phyloP scores from a whole-genome alignment of 2,888 invertebrate genomes.

The Mystacides longicornis region DNA sequence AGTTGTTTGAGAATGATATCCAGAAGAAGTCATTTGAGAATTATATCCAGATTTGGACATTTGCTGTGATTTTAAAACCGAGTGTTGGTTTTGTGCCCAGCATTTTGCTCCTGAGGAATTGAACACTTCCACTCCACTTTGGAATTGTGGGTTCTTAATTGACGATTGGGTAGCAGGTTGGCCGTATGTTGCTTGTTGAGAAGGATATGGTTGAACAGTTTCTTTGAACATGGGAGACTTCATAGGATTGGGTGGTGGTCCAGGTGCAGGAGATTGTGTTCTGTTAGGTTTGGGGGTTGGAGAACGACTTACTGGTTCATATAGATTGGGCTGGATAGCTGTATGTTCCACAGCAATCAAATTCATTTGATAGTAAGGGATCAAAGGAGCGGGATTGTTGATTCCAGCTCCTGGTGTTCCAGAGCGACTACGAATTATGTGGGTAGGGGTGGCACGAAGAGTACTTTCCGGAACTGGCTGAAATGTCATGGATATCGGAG shows the following conservation, averaged over 20 bases:
- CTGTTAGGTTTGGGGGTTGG: slow-evolving; percentile 55
- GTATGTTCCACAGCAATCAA: slow-evolving; percentile 60
- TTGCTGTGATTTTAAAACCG: slow-evolving; percentile 41
- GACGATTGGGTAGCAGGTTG: slow-evolving; percentile 40
- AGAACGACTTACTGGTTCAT: slow-evolving; percentile 56
- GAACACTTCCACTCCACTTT: slow-evolving; percentile 36
- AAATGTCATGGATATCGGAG: slow-evolving; percentile 54
- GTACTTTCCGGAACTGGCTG: slow-evolving; percentile 56
- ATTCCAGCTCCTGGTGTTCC: slow-evolving; percentile 64
- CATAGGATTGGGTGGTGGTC: slow-evolving; percentile 61
- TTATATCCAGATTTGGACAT: slow-evolving; percentile 45
- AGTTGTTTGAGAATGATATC: slow-evolving; percentile 24
- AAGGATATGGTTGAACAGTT: slow-evolving; percentile 36
- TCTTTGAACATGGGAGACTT: slow-evolving; percentile 58
- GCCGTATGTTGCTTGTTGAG: slow-evolving; percentile 36
- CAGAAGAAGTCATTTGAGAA: slow-evolving; percentile 42
- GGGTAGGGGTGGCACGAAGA: slow-evolving; percentile 51
- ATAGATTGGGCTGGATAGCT: slow-evolving; percentile 52
- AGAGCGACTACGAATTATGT: slow-evolving; percentile 48
- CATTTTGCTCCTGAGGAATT: slow-evolving; percentile 33
- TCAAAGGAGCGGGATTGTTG: slow-evolving; percentile 66
- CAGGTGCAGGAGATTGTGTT: slow-evolving; percentile 62
- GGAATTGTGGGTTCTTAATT: slow-evolving; percentile 30
- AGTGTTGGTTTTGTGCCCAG: slow-evolving; percentile 41
- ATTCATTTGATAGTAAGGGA: slow-evolving; percentile 75